Evolutionary conservation across 2,888 invertebrate species (phyloP), one percentile per base, ranked within the genome.

Genomic region (Clistopyga incitator): DNA sequence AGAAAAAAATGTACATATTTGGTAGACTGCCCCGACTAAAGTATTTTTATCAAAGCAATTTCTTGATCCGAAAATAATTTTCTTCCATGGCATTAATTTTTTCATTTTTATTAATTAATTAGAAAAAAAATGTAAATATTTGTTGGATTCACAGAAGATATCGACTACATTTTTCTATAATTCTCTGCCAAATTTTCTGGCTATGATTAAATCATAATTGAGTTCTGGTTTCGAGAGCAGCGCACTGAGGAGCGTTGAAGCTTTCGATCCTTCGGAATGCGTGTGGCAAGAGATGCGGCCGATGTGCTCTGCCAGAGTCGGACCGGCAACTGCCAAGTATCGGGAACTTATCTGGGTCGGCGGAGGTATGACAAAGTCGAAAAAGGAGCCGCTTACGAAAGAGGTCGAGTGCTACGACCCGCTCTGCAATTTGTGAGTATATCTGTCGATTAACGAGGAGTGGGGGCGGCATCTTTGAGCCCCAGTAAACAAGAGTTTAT

Each of bases 281-380:
- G 92, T 93, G 0, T 96, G 96, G 96, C 93, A 93, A 65, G 94
- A 94, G 88, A 94, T 95, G 83, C 93, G 95, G 1, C 92, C 96
- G 0, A 94, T 96, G 95, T 91, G 93, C 29, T 93, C 94, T 11
- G 94, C 95, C 0, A 94, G 96, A 59, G 95, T 95, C 94, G 96
- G 96, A 2, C 94, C 95, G 45, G 95, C 95, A 0, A 94, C 95
- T 78, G 93, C 94, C 67, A 95, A 95, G 89, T 95, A 95, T 91
- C 94, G 95, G 38, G 95, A 95, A 87, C 94, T 95, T 88, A 96
- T 97, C 92, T 96, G 96, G 96, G 95, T 96, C 64, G 96, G 95
- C 13, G 96, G 97, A 54, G 97, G 97, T 52, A 95, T 96, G 95
- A 95, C 95, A 10, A 94, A 94, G 23, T 94, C 95, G 87, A 94